Evolutionary conservation across 2,113 vertebrate genomes (phyloP).

Genomic region (Pica pica): DNA sequence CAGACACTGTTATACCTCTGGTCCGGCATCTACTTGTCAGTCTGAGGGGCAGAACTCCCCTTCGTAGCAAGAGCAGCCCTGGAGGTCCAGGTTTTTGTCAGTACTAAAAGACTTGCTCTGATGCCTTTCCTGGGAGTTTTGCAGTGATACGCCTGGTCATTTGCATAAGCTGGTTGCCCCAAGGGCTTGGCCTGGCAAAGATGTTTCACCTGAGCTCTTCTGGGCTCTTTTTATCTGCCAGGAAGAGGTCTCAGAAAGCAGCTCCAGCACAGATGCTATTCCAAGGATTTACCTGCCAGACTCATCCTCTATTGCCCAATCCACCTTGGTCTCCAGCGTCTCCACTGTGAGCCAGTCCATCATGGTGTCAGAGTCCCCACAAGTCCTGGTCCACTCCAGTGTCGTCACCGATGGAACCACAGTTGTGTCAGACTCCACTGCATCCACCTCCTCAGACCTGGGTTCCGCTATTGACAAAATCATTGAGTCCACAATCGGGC

Average conservation of each 20-base stretch:
- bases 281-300: constrained; percentile 88
- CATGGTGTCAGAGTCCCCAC: constrained; percentile 83
- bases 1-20: accelerated
- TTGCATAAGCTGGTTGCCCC: background rate
- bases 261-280: constrained; percentile 83
- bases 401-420: constrained; percentile 81
- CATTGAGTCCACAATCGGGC: constrained; percentile 93
- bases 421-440: constrained; percentile 85
- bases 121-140: background rate
- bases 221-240: background rate
- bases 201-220: background rate
- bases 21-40: accelerated
- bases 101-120: too few relatives aligned
- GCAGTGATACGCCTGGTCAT: accelerated
- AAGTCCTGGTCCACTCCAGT: constrained; percentile 89
- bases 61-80: background rate
- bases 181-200: background rate
- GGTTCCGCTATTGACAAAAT: constrained; percentile 95
- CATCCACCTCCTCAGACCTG: constrained; percentile 89
- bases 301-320: constrained; percentile 87
- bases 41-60: background rate
- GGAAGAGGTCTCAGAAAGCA: constrained; percentile 90
- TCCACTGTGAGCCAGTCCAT: constrained; percentile 85
- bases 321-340: constrained; percentile 83
- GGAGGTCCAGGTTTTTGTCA: background rate